Evolutionary conservation across 23 tunicate genomes (phyloP), one percentile per base, ranked within the genome.

Genomic region (Trididemnum miniatum): DNA sequence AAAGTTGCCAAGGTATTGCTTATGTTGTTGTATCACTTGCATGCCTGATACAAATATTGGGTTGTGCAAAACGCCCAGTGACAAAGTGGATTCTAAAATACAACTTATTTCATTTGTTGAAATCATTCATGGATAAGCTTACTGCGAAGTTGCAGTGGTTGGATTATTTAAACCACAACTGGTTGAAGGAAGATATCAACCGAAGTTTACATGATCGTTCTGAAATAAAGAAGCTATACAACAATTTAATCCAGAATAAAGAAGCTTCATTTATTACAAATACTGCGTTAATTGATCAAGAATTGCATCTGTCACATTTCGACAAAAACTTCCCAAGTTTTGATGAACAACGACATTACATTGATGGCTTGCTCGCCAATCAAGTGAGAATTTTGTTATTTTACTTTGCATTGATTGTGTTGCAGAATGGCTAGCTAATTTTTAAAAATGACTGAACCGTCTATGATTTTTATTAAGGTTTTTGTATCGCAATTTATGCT

Each of bases 341-440:
- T 39, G 78, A 83, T 71, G 97, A 92, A 63, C 97, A 92, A 71
- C 74, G 79, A 34, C 97, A 92, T 72, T 92, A 92, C 52, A 59
- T 83, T 15, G 82, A 92, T 59, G 71, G 66, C 24, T 49, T 92
- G 24, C 60, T 87, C 2, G 34, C 78, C 35, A 92, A 90, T 63
- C 97, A 92, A 77, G 97, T 92, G 44, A 51, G 80, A 44, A 7
- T 44, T 44, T 9, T 44, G 54, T 15, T 44, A 44, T 44, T 81
- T 79, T 15, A 44, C n/a, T n/a, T n/a, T n/a, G 54, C 54, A 44
- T 44, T 44, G 54, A 63, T 9, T 9, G 22, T 63, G 31, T 23
- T 63, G 22, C 71, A 63, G 31, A 23, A n/a, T n/a, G n/a, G n/a
- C n/a, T n/a, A n/a, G n/a, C n/a, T n/a, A n/a, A n/a, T n/a, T n/a